phyloP scores from a whole-genome alignment of 2,113 vertebrate genomes.

The Fulica atra region DNA sequence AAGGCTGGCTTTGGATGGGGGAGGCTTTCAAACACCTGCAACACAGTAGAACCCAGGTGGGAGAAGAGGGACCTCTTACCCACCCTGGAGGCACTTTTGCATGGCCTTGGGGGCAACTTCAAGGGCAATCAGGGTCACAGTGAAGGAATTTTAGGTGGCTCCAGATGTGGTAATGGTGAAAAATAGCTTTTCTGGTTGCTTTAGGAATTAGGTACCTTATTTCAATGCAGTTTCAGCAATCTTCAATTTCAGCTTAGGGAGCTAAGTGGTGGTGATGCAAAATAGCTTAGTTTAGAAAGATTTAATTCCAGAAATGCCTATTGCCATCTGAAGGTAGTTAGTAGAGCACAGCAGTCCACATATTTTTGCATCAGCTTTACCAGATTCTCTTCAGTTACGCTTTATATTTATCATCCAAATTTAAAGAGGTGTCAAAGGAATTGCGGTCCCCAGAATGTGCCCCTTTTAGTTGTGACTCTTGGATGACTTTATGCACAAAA shows the following conservation, averaged over 20 bases:
- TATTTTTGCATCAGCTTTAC: constrained; percentile 11
- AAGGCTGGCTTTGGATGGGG: background rate
- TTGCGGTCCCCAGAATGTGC: background rate
- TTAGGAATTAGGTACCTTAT: background rate
- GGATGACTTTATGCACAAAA: constrained; percentile 28
- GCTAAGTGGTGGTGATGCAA: background rate
- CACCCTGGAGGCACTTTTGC: background rate
- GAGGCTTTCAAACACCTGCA: background rate
- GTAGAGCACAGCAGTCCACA: background rate
- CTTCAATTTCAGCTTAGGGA: background rate
- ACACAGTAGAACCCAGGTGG: background rate
- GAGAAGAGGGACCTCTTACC: background rate
- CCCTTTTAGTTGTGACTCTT: constrained; percentile 23
- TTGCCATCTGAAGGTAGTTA: constrained; percentile 37
- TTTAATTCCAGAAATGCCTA: constrained; percentile 23
- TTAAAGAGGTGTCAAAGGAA: constrained; percentile 25
- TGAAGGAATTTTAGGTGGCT: background rate
- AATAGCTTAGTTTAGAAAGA: background rate
- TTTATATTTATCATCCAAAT: constrained; percentile 7
- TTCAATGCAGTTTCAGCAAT: background rate
- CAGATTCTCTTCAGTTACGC: background rate
- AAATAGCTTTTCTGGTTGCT: background rate
- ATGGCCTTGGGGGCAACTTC: background rate
- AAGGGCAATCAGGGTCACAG: background rate
- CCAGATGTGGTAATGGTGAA: background rate